Evolutionary conservation across 2,888 invertebrate species (phyloP), one percentile per base, ranked within the genome.

Genomic region (Sepiola atlantica): DNA sequence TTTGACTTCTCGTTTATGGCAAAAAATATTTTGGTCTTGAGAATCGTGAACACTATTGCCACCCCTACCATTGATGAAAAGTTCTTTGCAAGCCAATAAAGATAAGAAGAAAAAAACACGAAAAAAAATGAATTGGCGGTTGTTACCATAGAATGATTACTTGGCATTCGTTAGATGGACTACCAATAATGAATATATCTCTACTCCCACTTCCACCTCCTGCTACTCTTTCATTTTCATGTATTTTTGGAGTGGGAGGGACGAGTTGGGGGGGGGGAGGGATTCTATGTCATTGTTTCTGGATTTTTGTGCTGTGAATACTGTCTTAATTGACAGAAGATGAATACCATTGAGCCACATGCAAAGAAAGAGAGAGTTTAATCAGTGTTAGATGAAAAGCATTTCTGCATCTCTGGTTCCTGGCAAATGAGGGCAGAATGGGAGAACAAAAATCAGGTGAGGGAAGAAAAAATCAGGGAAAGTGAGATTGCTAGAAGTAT

Each of bases 101-200:
- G 14, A 32, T 3, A 77, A 1, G 18, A 45, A 45, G 45, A 45
- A 45, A 45, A 45, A 45, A 45, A 8, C 4, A 45, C 45, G 45
- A 77, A n/a, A 77, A 77, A 77, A 10, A 16, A 77, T 6, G 32
- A 77, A 77, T 77, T 77, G 77, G 77, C 77, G n/a, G n/a, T 77
- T 77, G 77, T 77, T 77, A 77, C 77, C n/a, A 77, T n/a, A 77
- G 77, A 77, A 77, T n/a, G n/a, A 77, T 77, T 77, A n/a, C n/a
- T 32, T 77, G 77, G 77, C 77, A 77, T 77, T 77, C 77, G 77
- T 77, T 77, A 77, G n/a, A n/a, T 77, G 77, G 77, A 77, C 77
- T 77, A 32, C n/a, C 77, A 77, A 77, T 77, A 77, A 77, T 77
- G 77, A 77, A 77, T n/a, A 77, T 77, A n/a, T 32, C 32, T 77